Percentiles rank a stretch among this genome's conserved stretches.
Conservation (phyloP, 2,888 invertebrate species). For the Teinopalpus imperialis region DNA sequence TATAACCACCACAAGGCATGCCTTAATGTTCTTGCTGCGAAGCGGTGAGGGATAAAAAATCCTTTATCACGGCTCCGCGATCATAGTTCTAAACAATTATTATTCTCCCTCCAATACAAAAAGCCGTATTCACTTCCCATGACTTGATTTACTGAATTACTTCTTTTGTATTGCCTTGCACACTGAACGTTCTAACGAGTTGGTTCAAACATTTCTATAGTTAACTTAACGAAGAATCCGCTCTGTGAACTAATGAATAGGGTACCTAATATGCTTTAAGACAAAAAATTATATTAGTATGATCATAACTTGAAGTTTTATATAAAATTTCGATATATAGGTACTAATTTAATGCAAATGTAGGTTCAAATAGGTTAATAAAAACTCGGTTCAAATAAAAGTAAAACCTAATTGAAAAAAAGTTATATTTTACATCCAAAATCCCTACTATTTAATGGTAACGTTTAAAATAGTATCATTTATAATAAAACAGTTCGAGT, state of each 20-base stretch:
- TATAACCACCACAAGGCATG: slow-evolving; percentile 7
- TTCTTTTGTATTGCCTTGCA: slow-evolving; percentile 36
- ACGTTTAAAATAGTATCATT: slow-evolving; percentile 16
- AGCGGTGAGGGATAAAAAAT: slow-evolving; percentile 56
- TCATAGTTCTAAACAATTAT: slow-evolving; percentile 50
- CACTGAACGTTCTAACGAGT: slow-evolving; percentile 21
- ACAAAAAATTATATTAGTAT: too few species aligned
- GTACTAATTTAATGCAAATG: too few species aligned
- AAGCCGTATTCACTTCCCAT: slow-evolving; percentile 72
- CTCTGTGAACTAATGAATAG: not conserved
- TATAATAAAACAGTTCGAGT: slow-evolving; percentile 1
- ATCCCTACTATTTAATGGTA: too few species aligned
- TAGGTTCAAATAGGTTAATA: too few species aligned
- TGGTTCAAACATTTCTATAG: slow-evolving; percentile 17
- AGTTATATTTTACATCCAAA: not conserved
- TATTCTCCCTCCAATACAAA: slow-evolving; percentile 56
- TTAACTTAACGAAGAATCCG: slow-evolving; percentile 1
- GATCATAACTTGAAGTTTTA: too few species aligned
- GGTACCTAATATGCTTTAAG: too few species aligned
- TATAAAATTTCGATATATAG: too few species aligned
- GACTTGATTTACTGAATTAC: slow-evolving; percentile 55
- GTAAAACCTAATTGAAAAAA: too few species aligned
- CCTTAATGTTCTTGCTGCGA: slow-evolving; percentile 26
- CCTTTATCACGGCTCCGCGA: slow-evolving; percentile 56
- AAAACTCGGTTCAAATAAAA: too few species aligned